Percentiles rank a stretch among this genome's conserved stretches.
phyloP scores from a whole-genome alignment of 1,140 invertebrate species.

The Trissolcus basalis region DNA sequence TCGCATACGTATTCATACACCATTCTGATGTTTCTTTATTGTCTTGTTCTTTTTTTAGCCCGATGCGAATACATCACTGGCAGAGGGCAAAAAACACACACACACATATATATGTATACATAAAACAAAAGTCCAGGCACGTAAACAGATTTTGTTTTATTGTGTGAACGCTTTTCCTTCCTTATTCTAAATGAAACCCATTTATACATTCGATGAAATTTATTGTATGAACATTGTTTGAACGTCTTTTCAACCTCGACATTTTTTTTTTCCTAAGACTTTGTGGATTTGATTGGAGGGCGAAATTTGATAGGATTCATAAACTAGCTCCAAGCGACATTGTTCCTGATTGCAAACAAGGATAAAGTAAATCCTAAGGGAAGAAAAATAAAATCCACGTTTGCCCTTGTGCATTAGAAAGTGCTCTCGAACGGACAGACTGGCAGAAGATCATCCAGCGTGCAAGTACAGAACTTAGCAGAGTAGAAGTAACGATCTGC shows the following conservation, averaged over 20 bases:
- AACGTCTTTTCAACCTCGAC: too few relatives aligned
- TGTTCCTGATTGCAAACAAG: conserved; percentile 47
- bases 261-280: too few relatives aligned
- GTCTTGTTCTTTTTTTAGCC: conserved; percentile 42
- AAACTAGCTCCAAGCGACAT: conserved; percentile 43
- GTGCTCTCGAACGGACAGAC: conserved; percentile 58
- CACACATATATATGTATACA: too few relatives aligned
- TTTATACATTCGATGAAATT: conserved; percentile 43
- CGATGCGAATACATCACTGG: conserved; percentile 65
- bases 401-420: conserved; percentile 63
- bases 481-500: conserved; percentile 75
- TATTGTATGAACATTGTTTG: too few relatives aligned
- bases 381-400: conserved; percentile 65
- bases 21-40: conserved; percentile 25
- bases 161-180: conserved; percentile 63
- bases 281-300: not conserved
- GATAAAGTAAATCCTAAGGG: conserved; percentile 56
- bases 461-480: conserved; percentile 67
- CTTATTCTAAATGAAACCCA: conserved; percentile 70
- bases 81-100: conserved; percentile 59
- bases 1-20: conserved; percentile 10
- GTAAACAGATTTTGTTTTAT: conserved; percentile 63
- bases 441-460: conserved; percentile 65
- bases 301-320: conserved; percentile 29
- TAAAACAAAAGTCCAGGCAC: conserved; percentile 68